These are phyloP conservation scores for Simalia tracyae DNA, from an alignment of 2,797 vertebrate genomes.

Conservation along the genomic window DNA sequence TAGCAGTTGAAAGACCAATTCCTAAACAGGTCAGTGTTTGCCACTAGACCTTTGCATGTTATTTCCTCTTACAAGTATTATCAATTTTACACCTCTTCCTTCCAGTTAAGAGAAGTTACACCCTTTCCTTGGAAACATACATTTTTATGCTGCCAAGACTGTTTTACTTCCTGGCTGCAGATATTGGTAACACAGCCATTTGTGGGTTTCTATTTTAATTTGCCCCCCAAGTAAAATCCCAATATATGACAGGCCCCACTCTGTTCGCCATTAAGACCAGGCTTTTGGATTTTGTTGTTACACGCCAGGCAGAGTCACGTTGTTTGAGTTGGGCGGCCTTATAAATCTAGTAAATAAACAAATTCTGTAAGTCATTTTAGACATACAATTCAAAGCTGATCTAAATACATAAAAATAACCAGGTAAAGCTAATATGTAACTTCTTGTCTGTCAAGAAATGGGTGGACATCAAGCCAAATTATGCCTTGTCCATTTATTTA, in stretches of 20 bases:
- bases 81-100: conserved; percentile 68
- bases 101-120: conserved; percentile 50
- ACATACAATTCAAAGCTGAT: not conserved
- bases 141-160: not conserved
- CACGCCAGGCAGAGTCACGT: not conserved
- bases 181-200: not conserved
- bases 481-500: not conserved
- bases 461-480: not conserved
- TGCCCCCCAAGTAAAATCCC: not conserved
- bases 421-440: not conserved
- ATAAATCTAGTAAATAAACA: not conserved
- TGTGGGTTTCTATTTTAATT: not conserved
- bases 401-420: not conserved
- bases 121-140: conserved; percentile 41
- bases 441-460: not conserved
- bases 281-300: not conserved
- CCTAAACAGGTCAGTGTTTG: not conserved
- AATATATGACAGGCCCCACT: not conserved
- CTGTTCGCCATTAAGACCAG: not conserved
- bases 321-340: not conserved
- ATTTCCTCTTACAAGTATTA: conserved; percentile 66
- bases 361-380: not conserved
- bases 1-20: not conserved
- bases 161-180: conserved; percentile 45
- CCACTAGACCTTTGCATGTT: not conserved